Conservation (phyloP, 1,140 invertebrate genomes). For the Brachionus plicatilis region DNA sequence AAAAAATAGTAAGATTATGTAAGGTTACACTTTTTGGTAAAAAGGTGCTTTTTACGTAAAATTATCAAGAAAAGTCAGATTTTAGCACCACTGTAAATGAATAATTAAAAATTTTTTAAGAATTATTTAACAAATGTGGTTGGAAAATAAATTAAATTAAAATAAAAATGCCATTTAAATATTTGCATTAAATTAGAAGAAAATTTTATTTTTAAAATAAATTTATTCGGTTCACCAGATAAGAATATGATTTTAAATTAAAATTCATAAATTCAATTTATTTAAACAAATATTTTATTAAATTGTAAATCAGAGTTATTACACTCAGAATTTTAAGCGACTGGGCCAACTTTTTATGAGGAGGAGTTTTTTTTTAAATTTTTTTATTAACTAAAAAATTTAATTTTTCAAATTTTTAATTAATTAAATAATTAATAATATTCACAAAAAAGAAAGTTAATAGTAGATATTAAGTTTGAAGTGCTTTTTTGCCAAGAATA, state of each 20-base stretch:
- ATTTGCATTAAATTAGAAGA: too few species aligned
- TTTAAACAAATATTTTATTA: not conserved
- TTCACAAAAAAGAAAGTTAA: slow-evolving; percentile 2
- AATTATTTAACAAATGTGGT: not conserved
- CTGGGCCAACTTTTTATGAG: not conserved
- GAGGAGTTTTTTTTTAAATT: not conserved
- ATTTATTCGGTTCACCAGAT: too few species aligned
- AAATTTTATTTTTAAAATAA: too few species aligned
- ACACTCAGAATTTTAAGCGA: not conserved
- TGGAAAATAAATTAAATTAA: not conserved
- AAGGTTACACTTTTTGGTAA: too few species aligned
- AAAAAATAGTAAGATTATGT: too few species aligned
- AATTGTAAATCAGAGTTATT: slow-evolving; percentile 25
- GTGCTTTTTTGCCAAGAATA: not conserved
- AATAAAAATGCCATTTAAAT: too few species aligned
- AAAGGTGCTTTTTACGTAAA: too few species aligned
- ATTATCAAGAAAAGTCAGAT: too few species aligned
- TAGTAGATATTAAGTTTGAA: not conserved
- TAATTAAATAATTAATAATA: slow-evolving; percentile 33
- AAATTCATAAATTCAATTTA: too few species aligned
- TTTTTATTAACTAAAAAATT: slow-evolving; percentile 26
- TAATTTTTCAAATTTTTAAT: slow-evolving; percentile 8
- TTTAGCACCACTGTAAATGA: too few species aligned
- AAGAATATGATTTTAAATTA: too few species aligned
- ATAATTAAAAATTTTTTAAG: too few species aligned